Evolutionary conservation across 1,140 invertebrate species (phyloP).

Genomic region (Metaphire vulgaris): DNA sequence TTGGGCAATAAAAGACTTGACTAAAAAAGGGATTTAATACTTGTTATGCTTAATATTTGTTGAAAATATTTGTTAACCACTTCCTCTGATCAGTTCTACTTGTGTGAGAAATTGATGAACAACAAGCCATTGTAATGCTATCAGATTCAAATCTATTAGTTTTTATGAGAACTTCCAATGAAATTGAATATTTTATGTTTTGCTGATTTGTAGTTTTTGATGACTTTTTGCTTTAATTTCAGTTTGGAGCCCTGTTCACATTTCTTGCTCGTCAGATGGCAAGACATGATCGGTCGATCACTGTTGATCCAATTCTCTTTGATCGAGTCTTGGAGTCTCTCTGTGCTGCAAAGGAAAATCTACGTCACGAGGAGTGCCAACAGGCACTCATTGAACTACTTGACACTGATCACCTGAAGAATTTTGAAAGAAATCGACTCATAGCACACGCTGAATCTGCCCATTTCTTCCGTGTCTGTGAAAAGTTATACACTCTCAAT

Average conservation of each 20-base stretch:
- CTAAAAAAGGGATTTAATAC: too few species aligned
- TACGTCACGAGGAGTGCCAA: slow-evolving; percentile 66
- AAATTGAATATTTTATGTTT: too few species aligned
- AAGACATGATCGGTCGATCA: slow-evolving; percentile 53
- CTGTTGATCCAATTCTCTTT: slow-evolving; percentile 55
- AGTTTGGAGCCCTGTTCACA: slow-evolving; percentile 65
- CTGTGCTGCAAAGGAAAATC: slow-evolving; percentile 53
- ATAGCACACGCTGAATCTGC: slow-evolving; percentile 60
- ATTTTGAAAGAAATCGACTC: slow-evolving; percentile 58
- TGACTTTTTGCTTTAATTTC: too few species aligned
- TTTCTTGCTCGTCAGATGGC: slow-evolving; percentile 66
- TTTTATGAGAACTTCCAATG: too few species aligned
- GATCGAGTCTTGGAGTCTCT: slow-evolving; percentile 54
- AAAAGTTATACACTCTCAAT: slow-evolving; percentile 58
- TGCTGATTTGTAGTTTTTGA: too few species aligned
- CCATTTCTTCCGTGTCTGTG: slow-evolving; percentile 63
- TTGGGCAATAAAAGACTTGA: too few species aligned
- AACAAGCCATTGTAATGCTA: too few species aligned
- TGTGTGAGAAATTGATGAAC: too few species aligned
- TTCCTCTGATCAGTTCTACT: too few species aligned
- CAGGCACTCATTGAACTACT: slow-evolving; percentile 71
- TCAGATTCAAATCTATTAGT: too few species aligned
- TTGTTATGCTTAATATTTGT: too few species aligned
- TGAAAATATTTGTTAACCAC: too few species aligned
- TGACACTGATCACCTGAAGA: slow-evolving; percentile 60